Percentiles rank a stretch among this genome's conserved stretches.
Evolutionary conservation across 2,888 invertebrate species (phyloP).

Genomic region (Epirrita christyi): DNA sequence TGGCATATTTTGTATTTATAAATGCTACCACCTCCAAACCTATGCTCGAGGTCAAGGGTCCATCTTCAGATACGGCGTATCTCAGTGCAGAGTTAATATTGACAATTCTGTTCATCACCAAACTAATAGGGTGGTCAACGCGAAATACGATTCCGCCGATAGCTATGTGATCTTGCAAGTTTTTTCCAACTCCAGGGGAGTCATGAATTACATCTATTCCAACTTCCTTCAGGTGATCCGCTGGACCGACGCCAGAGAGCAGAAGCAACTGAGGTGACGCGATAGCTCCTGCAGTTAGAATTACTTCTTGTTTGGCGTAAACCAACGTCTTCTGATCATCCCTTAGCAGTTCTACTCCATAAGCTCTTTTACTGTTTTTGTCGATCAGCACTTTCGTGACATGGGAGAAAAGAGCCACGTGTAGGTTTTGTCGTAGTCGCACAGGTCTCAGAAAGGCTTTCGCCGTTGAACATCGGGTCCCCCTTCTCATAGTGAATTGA

Average conservation of each 20-base stretch:
- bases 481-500: conserved; percentile 95
- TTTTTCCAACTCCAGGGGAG: conserved; percentile 93
- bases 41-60: conserved; percentile 93
- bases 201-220: conserved; percentile 90
- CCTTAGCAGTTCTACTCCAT: conserved; percentile 91
- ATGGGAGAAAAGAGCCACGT: conserved; percentile 91
- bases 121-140: conserved; percentile 91
- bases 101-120: conserved; percentile 92
- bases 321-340: conserved; percentile 86
- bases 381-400: conserved; percentile 91
- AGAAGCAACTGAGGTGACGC: conserved; percentile 96
- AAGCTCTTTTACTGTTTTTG: conserved; percentile 88
- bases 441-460: conserved; percentile 94
- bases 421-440: conserved; percentile 91
- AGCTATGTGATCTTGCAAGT: conserved; percentile 95
- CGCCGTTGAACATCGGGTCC: conserved; percentile 92
- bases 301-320: conserved; percentile 91
- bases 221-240: conserved; percentile 88
- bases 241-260: conserved; percentile 94
- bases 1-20: conserved; percentile 94
- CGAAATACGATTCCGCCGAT: conserved; percentile 93
- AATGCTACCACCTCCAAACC: conserved; percentile 95
- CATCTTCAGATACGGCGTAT: conserved; percentile 94
- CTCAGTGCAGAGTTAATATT: conserved; percentile 93
- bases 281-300: conserved; percentile 95